Evolutionary conservation across 2,797 vertebrate genomes (phyloP).

Genomic region (Lepus oiostolus): DNA sequence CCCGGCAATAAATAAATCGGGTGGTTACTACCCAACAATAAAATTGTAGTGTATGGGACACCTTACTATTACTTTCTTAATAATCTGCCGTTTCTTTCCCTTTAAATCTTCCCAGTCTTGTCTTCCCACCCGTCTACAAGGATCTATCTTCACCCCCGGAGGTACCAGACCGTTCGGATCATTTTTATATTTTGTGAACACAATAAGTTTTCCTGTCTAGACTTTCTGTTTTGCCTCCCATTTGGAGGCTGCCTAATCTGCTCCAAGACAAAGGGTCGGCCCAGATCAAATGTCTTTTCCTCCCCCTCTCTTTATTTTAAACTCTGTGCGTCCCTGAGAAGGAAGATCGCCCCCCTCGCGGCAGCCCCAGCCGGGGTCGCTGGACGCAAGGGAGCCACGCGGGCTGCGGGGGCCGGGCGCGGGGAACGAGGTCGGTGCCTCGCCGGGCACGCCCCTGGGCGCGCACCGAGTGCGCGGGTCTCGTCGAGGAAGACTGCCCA

Average conservation of each 20-base stretch:
- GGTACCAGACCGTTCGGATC: conserved; percentile 77
- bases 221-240: conserved; percentile 79
- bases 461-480: neutral
- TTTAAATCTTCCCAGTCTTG: conserved; percentile 85
- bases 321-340: conserved; percentile 7
- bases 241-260: conserved; percentile 78
- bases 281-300: conserved; percentile 69
- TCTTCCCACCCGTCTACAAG: conserved; percentile 62
- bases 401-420: too few species aligned
- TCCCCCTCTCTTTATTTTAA: neutral
- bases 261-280: conserved; percentile 78
- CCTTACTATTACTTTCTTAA: conserved; percentile 87
- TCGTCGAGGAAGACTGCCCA: neutral
- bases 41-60: conserved; percentile 87
- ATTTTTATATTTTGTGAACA: conserved; percentile 81
- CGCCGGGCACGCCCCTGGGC: neutral
- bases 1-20: conserved; percentile 87
- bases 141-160: conserved; percentile 76
- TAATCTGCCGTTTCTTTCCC: conserved; percentile 82
- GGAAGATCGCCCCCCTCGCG: neutral
- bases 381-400: neutral
- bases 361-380: neutral
- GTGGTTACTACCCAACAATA: conserved; percentile 86
- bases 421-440: too few species aligned
- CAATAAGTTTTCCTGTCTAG: conserved; percentile 84